Base-by-base conservation (phyloP, 2,113 vertebrate genomes). In the Hirundichthys speculiger region DNA sequence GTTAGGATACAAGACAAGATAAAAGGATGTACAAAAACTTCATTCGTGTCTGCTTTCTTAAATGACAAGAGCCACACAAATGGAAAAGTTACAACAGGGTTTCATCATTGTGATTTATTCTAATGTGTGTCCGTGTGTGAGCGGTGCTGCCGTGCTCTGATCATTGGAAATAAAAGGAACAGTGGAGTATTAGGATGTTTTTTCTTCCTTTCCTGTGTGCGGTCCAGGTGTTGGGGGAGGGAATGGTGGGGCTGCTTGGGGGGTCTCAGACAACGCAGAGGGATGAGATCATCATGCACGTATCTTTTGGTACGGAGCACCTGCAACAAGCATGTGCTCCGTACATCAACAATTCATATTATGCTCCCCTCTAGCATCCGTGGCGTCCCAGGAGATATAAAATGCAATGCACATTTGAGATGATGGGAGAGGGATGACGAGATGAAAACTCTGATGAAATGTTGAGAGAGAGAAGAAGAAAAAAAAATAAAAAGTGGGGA, bases 51-150 rank as follows among this genome's bases (percentile, higher is more conserved):
- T 65, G 45, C 71, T 78, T 76, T 72, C 58, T 68, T 87, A 34
- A 74, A 79, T 20, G 64, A 73, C 58, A 74, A 48, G 13, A 64
- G 49, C 63, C 73, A 57, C 79, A 75, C 49, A n/a, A 49, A 65
- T 30, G 5, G 46, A 57, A 19, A 21, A 30, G 46, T 90, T 91
- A 58, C 85, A 68, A 59, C 51, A 30, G 34, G 48, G 58, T 89
- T 90, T 89, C 87, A 80, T 89, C 89, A 89, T 77, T 49, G 50
- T 59, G 38, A 74, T 20, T 59, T 75, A 77, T 82, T 74, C 42
- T 75, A 60, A 82, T 82, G 46, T 45, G 30, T 6, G 30, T 34
- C 30, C 11, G 6, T 34, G 41, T 43, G 43, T 25, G 64, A 59
- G 56, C 53, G 52, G 50, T 21, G 42, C 51, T 66, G 21, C 73